Evolutionary conservation across 1,140 invertebrate species (phyloP).

Genomic region (Zaprionus vittiger): DNA sequence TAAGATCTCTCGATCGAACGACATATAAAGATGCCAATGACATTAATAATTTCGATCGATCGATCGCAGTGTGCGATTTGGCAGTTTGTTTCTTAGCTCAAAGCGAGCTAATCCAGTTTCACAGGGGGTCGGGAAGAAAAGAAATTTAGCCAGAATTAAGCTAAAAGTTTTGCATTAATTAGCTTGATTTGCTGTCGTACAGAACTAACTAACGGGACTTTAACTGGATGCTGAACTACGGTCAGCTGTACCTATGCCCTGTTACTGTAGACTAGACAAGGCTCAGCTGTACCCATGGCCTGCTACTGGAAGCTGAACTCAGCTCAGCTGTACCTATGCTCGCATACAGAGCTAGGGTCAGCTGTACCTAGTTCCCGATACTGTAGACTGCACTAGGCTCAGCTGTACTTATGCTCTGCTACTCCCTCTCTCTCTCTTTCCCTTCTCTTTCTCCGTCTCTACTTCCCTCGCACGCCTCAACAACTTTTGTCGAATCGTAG

Average conservation of each 20-base stretch:
- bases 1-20: slow-evolving; percentile 5
- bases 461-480: slow-evolving; percentile 22
- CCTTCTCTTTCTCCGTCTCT: neutral
- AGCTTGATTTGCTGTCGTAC: neutral
- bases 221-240: too few relatives aligned
- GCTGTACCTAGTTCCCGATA: too few relatives aligned
- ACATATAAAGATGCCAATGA: slow-evolving; percentile 62
- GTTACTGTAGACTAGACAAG: neutral
- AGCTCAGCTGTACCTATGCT: too few relatives aligned
- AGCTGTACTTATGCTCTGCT: neutral
- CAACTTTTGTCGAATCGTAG: slow-evolving; percentile 8
- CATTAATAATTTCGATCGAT: slow-evolving; percentile 33
- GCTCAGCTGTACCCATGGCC: too few relatives aligned
- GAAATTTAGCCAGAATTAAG: slow-evolving; percentile 7
- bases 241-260: neutral
- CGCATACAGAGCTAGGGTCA: too few relatives aligned
- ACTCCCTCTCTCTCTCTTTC: too few relatives aligned
- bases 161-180: slow-evolving; percentile 20
- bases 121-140: neutral
- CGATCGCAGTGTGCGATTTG: slow-evolving; percentile 5
- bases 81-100: neutral
- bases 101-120: slow-evolving; percentile 2
- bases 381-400: too few relatives aligned
- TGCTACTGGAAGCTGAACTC: neutral
- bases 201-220: neutral